phyloP scores from a whole-genome alignment of 2,888 invertebrate genomes.

The Synergus gifuensis region DNA sequence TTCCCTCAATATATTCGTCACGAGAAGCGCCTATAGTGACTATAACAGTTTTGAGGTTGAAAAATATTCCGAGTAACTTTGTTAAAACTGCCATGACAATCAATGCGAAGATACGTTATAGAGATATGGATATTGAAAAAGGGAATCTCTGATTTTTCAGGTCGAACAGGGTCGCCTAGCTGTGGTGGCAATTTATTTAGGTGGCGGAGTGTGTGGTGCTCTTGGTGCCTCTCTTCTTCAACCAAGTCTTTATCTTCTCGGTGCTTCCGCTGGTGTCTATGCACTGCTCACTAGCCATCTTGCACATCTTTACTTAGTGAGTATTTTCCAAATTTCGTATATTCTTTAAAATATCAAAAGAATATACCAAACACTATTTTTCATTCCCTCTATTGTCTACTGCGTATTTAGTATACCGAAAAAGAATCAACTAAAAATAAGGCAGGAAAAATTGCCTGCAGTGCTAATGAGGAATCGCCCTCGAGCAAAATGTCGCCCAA shows the following conservation, averaged over 20 bases:
- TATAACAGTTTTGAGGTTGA: conserved; percentile 5
- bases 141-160: conserved; percentile 64
- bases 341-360: too few species aligned
- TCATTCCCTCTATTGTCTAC: too few species aligned
- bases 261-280: conserved; percentile 95
- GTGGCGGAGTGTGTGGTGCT: conserved; percentile 88
- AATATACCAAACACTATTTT: too few species aligned
- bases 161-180: conserved; percentile 88
- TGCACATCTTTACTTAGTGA: conserved; percentile 88
- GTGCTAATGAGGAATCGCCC: neutral
- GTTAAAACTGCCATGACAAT: neutral
- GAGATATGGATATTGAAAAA: neutral
- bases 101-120: neutral
- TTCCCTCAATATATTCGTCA: conserved; percentile 12
- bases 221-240: conserved; percentile 87
- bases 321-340: conserved; percentile 50
- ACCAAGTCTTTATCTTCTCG: conserved; percentile 88
- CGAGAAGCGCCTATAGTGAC: neutral
- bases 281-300: conserved; percentile 92
- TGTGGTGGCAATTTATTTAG: conserved; percentile 85
- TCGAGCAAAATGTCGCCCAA: neutral
- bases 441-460: neutral
- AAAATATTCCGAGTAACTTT: neutral
- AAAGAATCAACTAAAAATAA: neutral
- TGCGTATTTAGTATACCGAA: too few species aligned